A percentile compares a stretch with the other conserved stretches of the same genome.
Evolutionary conservation across 1,140 invertebrate genomes (phyloP).

Genomic region (Conus betulinus): DNA sequence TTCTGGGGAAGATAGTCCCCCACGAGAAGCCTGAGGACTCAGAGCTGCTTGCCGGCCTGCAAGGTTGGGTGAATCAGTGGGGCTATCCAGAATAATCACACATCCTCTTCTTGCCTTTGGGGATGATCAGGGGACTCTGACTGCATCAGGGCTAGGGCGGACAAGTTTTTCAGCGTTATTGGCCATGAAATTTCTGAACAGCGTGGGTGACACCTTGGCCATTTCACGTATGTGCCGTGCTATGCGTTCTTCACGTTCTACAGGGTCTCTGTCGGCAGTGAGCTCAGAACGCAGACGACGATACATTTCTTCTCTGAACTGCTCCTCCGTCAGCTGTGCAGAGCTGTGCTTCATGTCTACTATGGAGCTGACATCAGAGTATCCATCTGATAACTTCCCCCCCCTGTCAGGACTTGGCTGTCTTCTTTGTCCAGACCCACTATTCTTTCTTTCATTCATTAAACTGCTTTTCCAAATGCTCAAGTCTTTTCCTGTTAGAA

Average conservation of each 20-base stretch:
- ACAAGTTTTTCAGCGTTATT: slow-evolving; percentile 14
- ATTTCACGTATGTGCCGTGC: slow-evolving; percentile 18
- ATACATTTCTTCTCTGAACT: slow-evolving; percentile 24
- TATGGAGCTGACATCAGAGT: background rate
- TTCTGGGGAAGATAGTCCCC: too few relatives aligned
- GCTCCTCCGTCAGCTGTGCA: background rate
- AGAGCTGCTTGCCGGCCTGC: too few relatives aligned
- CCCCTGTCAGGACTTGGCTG: background rate
- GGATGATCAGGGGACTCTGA: background rate
- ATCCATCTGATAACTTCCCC: background rate
- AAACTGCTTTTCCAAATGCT: background rate
- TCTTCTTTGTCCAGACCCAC: background rate
- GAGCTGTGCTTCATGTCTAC: background rate
- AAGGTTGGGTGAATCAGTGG: too few relatives aligned
- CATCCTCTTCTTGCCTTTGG: background rate
- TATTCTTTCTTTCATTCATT: background rate
- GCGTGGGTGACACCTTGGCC: slow-evolving; percentile 14
- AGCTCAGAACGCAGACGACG: background rate
- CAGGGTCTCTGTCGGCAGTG: background rate
- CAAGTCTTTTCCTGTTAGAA: too few relatives aligned
- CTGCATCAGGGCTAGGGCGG: background rate
- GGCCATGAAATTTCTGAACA: slow-evolving; percentile 17
- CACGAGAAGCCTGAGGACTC: too few relatives aligned
- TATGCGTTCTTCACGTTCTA: slow-evolving; percentile 13
- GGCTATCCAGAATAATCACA: too few relatives aligned